Conservation (phyloP, 1,140 invertebrate species). For the Mycetomoellerius zeteki region DNA sequence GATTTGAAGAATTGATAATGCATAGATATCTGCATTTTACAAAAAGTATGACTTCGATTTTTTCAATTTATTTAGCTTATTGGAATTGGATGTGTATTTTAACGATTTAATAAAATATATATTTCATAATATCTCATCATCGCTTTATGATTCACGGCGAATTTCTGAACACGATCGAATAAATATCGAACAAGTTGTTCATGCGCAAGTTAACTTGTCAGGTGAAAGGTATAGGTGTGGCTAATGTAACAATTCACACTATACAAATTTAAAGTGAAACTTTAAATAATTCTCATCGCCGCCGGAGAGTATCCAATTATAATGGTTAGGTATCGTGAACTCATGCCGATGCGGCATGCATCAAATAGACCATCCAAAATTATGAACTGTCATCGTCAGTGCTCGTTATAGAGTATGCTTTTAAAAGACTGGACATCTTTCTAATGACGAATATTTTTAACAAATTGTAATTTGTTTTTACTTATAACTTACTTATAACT, state of each 20-base stretch:
- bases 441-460: neutral
- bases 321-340: neutral
- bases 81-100: neutral
- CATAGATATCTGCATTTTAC: neutral
- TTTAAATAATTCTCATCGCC: constrained; percentile 51
- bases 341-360: neutral
- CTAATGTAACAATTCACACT: constrained; percentile 63
- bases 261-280: constrained; percentile 51
- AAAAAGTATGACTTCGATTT: neutral
- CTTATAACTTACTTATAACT: neutral
- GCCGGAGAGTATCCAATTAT: constrained; percentile 14
- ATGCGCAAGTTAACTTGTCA: constrained; percentile 41
- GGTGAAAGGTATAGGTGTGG: constrained; percentile 73
- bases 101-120: neutral
- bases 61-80: neutral
- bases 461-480: neutral
- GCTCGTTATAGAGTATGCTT: neutral
- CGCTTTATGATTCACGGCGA: neutral
- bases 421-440: neutral
- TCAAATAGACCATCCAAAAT: constrained; percentile 15
- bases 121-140: neutral
- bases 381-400: neutral
- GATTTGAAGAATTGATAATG: neutral
- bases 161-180: constrained; percentile 5
- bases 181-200: constrained; percentile 45